These are phyloP conservation scores for Acanthornis magna DNA, from an alignment of 2,797 vertebrate species.

Conservation along the genomic window DNA sequence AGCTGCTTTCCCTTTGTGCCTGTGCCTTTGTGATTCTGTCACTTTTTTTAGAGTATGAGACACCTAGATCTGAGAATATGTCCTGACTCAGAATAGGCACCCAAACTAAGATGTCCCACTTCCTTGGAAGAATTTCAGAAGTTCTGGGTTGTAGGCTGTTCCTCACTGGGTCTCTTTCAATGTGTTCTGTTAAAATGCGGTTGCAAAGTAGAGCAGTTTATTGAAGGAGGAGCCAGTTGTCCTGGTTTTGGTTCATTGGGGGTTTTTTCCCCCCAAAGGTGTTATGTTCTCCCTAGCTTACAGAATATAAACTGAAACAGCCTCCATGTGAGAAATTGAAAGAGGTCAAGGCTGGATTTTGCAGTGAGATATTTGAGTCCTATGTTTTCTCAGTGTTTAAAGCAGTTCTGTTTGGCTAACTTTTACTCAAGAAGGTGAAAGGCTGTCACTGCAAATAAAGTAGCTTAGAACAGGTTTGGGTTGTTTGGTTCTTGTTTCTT, in stretches of 20 bases:
- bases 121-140: not conserved
- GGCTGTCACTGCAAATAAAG: not conserved
- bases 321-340: not conserved
- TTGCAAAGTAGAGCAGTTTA: not conserved
- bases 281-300: not conserved
- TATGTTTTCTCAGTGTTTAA: not conserved
- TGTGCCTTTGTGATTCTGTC: not conserved
- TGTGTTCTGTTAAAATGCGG: not conserved
- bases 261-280: fast-evolving
- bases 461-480: not conserved
- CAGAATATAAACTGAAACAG: not conserved
- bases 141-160: not conserved
- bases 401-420: not conserved
- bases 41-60: not conserved
- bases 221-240: not conserved
- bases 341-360: not conserved
- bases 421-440: not conserved
- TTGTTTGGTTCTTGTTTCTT: not conserved
- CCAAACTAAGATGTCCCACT: not conserved
- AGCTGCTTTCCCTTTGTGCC: not conserved
- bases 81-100: not conserved
- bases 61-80: not conserved
- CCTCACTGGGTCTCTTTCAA: not conserved
- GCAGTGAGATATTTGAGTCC: not conserved
- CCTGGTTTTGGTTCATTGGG: not conserved